Conservation (phyloP, 53 echinoderm and acorn worm species). For the Crossaster papposus region DNA sequence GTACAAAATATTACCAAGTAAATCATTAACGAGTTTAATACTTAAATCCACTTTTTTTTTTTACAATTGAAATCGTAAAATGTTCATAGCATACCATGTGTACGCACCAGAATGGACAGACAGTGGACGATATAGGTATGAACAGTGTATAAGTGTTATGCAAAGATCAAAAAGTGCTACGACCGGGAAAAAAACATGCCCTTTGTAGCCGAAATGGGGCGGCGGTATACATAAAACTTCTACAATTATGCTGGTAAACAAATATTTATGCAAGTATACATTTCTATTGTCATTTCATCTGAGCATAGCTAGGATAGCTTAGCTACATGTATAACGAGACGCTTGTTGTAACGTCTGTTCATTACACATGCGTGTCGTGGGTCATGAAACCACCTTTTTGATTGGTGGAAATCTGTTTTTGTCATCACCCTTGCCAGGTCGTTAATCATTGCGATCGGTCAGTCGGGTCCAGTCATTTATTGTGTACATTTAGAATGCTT, state of each 20-base stretch:
- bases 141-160: not conserved
- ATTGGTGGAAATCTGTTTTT: slow-evolving; percentile 23
- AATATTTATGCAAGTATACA: not conserved
- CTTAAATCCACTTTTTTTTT: not conserved
- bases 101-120: no score
- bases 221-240: not conserved
- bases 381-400: not conserved
- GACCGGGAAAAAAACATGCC: not conserved
- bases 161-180: not conserved
- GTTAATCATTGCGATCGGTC: not conserved
- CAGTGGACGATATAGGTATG: no score
- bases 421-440: not conserved
- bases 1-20: not conserved
- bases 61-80: not conserved
- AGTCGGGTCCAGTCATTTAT: not conserved
- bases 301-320: no score
- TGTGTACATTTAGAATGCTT: not conserved
- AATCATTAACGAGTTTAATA: not conserved
- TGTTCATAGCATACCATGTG: not conserved
- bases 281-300: not conserved
- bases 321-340: no score
- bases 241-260: no score
- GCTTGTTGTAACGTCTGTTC: slow-evolving; percentile 2
- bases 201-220: not conserved
- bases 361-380: not conserved